phyloP scores from a whole-genome alignment of 2,113 vertebrate genomes.

The Larimichthys polyactis region DNA sequence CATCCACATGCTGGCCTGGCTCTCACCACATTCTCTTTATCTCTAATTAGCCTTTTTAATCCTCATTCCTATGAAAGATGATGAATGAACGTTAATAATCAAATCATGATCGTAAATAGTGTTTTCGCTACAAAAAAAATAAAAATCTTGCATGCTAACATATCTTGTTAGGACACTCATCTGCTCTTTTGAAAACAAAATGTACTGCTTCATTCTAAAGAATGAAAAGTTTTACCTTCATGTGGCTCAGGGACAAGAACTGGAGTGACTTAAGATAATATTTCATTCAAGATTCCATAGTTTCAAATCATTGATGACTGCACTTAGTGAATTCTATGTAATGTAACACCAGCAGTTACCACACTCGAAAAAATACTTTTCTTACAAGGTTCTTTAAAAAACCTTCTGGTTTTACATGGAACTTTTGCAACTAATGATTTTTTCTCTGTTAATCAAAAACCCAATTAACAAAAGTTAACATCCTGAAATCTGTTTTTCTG shows the following conservation, averaged over 20 bases:
- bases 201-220: background rate
- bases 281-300: background rate
- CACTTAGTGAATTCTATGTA: no score
- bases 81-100: conserved; percentile 83
- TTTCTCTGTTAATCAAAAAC: no score
- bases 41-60: conserved; percentile 91
- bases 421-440: no score
- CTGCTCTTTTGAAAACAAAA: background rate
- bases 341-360: no score
- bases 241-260: background rate
- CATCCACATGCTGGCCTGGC: background rate
- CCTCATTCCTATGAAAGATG: conserved; percentile 91
- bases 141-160: background rate
- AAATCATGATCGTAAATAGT: conserved; percentile 74
- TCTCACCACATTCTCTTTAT: conserved; percentile 57
- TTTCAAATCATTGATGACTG: no score
- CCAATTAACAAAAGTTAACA: no score
- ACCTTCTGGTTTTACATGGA: no score
- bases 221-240: background rate
- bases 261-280: background rate
- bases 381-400: no score
- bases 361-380: no score
- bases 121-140: conserved; percentile 63
- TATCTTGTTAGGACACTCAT: conserved; percentile 47
- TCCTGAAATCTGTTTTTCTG: no score